A percentile compares a stretch with the other conserved stretches of the same genome.
phyloP scores from a whole-genome alignment of 37 sponge, comb jelly and placozoan species.

The Theonella swinhoei region DNA sequence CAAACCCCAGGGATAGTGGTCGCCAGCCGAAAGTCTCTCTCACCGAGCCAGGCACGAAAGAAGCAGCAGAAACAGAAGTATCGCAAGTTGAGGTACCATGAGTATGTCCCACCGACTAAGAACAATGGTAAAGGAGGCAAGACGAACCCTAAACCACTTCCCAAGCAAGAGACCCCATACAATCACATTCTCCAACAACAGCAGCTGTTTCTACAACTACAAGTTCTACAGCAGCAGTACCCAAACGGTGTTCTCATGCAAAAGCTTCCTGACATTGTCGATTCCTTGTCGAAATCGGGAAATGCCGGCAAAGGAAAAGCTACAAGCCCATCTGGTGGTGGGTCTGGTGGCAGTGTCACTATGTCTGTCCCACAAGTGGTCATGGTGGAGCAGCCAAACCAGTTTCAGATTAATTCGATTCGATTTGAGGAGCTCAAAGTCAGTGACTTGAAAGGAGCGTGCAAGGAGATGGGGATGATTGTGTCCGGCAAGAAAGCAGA shows the following conservation, averaged over 20 bases:
- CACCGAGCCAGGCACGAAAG: slow-evolving; percentile 50
- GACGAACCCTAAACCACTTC: slow-evolving; percentile 37
- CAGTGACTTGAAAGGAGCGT: slow-evolving; percentile 66
- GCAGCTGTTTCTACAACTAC: slow-evolving; percentile 88
- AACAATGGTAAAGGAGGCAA: slow-evolving; percentile 70
- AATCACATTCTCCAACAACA: slow-evolving; percentile 79
- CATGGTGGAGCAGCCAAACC: slow-evolving; percentile 60
- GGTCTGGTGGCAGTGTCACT: background rate
- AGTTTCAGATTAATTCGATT: slow-evolving; percentile 26
- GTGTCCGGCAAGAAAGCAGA: slow-evolving; percentile 93
- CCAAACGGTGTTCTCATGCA: slow-evolving; percentile 76
- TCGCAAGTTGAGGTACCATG: slow-evolving; percentile 74
- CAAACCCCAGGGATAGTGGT: slow-evolving; percentile 12
- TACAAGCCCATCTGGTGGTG: background rate
- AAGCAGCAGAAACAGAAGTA: slow-evolving; percentile 57
- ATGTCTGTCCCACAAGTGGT: slow-evolving; percentile 42
- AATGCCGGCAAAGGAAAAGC: slow-evolving; percentile 16
- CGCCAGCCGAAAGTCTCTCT: slow-evolving; percentile 32
- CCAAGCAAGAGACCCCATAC: slow-evolving; percentile 72
- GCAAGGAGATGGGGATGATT: slow-evolving; percentile 75
- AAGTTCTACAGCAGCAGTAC: slow-evolving; percentile 84
- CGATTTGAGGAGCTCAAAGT: slow-evolving; percentile 82
- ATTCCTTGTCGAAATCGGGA: slow-evolving; percentile 17
- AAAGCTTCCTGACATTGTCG: slow-evolving; percentile 72
- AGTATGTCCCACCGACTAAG: slow-evolving; percentile 77